A percentile compares a stretch with the other conserved stretches of the same genome.
Conservation (phyloP, 2,797 vertebrate genomes). For the Danio tinwini region DNA sequence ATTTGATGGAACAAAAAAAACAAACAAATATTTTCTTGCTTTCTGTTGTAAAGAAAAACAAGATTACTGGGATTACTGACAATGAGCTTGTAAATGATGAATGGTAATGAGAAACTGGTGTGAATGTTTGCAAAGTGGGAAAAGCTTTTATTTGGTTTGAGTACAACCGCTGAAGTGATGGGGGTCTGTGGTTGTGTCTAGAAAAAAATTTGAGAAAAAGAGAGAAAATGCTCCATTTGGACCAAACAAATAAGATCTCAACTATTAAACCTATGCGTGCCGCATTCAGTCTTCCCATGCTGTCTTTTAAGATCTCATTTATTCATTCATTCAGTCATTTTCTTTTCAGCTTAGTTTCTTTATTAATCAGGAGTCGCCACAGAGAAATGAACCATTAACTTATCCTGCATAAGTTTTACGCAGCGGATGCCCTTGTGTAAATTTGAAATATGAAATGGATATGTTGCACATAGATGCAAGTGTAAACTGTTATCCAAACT, state of each 20-base stretch:
- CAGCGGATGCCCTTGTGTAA: too few relatives aligned
- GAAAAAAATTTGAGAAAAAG: constrained; percentile 4
- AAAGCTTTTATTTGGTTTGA: neutral
- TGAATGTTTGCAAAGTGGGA: constrained; percentile 33
- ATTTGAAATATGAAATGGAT: too few relatives aligned
- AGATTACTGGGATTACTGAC: constrained; percentile 5
- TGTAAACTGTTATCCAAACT: too few relatives aligned
- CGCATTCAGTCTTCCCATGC: neutral
- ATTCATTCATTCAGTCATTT: too few relatives aligned
- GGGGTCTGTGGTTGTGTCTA: constrained; percentile 9
- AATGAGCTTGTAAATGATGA: constrained; percentile 35
- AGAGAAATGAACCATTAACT: too few relatives aligned
- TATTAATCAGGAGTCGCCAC: too few relatives aligned
- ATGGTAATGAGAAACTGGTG: constrained; percentile 35
- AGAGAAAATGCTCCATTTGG: neutral
- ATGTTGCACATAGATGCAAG: too few relatives aligned
- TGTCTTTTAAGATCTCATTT: neutral
- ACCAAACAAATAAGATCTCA: neutral
- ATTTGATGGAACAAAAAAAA: neutral
- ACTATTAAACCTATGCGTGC: neutral
- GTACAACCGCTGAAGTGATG: constrained; percentile 25
- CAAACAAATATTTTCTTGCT: constrained; percentile 17
- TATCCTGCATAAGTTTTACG: too few relatives aligned
- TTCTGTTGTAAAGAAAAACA: constrained; percentile 25
- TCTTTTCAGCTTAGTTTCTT: too few relatives aligned